A percentile compares a stretch with the other conserved stretches of the same genome.
These are phyloP conservation scores for Bolinopsis microptera DNA, from an alignment of 37 sponge, comb jelly and placozoan genomes.

Conservation along the genomic window DNA sequence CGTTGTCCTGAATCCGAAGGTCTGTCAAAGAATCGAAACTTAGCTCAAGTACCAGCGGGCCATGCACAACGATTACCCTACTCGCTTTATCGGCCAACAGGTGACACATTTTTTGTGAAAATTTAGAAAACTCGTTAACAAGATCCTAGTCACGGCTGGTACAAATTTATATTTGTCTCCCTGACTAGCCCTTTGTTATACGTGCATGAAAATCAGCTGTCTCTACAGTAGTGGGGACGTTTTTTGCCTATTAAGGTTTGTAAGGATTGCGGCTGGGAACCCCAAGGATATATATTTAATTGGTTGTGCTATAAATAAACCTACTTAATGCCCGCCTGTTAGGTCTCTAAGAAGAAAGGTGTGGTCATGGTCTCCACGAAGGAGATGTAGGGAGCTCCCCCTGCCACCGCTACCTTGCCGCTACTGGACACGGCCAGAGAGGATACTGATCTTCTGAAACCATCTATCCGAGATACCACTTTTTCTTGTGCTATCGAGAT, in stretches of 20 bases:
- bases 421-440: not conserved
- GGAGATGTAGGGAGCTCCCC: slow-evolving; percentile 25
- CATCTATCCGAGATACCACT: slow-evolving; percentile 10
- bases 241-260: not conserved
- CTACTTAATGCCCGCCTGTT: not conserved
- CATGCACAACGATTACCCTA: not conserved
- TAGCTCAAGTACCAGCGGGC: not conserved
- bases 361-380: slow-evolving; percentile 27
- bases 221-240: not conserved
- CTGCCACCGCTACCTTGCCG: slow-evolving; percentile 17
- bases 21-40: not conserved
- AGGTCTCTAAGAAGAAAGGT: slow-evolving; percentile 5
- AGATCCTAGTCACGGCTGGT: not conserved
- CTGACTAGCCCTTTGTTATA: not conserved
- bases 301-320: not conserved
- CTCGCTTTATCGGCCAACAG: not conserved
- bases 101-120: not conserved
- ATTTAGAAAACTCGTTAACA: not conserved
- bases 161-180: not conserved
- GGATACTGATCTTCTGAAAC: slow-evolving; percentile 26
- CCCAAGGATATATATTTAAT: not conserved
- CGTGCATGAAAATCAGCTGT: not conserved
- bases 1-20: not conserved
- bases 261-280: not conserved
- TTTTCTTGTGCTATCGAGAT: not conserved